These are phyloP conservation scores for Glyphotaelius pellucidus DNA, from an alignment of 2,888 invertebrate species.

Conservation along the genomic window DNA sequence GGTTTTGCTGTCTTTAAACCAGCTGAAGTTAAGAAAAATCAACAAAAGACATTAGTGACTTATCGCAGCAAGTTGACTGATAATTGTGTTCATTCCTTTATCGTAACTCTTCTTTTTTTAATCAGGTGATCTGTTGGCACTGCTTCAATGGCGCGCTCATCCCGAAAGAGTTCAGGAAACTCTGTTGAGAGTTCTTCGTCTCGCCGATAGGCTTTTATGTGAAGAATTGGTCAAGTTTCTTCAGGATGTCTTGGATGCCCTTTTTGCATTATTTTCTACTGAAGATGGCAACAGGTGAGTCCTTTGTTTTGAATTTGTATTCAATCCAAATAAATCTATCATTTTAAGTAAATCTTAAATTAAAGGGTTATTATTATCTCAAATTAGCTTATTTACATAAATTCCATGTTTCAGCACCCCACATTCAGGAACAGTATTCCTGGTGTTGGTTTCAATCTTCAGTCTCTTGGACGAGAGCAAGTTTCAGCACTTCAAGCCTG, in stretches of 20 bases:
- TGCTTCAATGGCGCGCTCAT: slow-evolving; percentile 94
- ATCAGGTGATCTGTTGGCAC: slow-evolving; percentile 89
- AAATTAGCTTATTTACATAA: neutral
- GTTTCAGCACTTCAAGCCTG: slow-evolving; percentile 96
- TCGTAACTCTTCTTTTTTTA: slow-evolving; percentile 61
- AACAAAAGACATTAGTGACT: no score
- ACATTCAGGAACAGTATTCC: slow-evolving; percentile 93
- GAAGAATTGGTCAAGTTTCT: slow-evolving; percentile 97
- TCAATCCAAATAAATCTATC: neutral
- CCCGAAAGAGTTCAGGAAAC: slow-evolving; percentile 93
- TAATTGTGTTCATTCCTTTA: no score
- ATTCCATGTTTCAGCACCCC: slow-evolving; percentile 79
- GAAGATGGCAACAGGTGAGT: slow-evolving; percentile 88
- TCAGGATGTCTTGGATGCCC: slow-evolving; percentile 94
- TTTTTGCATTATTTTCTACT: slow-evolving; percentile 95
- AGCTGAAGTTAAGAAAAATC: no score
- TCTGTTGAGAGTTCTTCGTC: slow-evolving; percentile 85
- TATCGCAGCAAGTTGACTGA: neutral
- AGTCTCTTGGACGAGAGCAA: slow-evolving; percentile 92
- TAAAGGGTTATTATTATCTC: neutral
- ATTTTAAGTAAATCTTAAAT: neutral
- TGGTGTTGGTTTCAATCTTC: slow-evolving; percentile 94
- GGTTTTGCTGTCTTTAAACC: no score
- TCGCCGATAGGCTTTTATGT: slow-evolving; percentile 89
- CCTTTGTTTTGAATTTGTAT: neutral